Evolutionary conservation across 2,797 vertebrate species (phyloP), one percentile per base, ranked within the genome.

Genomic region (Gymnocypris eckloni): DNA sequence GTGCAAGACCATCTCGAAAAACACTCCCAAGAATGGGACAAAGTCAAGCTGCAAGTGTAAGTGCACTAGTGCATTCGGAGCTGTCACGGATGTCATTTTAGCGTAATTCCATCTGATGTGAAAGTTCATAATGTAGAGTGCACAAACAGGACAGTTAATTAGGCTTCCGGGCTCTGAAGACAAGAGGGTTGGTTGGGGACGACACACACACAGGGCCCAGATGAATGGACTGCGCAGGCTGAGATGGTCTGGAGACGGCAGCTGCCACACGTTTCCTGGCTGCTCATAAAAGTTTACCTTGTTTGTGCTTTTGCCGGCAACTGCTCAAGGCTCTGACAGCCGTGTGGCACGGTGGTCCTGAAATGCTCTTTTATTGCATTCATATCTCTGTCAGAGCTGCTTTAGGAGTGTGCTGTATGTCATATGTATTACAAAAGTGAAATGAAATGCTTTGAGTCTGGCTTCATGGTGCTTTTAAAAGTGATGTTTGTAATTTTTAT

Each of bases 311-410:
- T 84, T 52, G 25, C 70, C 52, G 48, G 81, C 54, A 79, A 54
- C 83, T 81, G 45, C 64, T 80, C 48, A 59, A 70, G 82, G 39
- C 75, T 85, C 37, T 85, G 87, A 83, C 83, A 81, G 82, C 45
- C 9, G 33, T 61, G 84, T 88, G 88, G 61, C 45, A n/a, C 54
- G 37, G 52, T 22, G 61, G 48, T 87, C 56, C 86, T 52, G 67
- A 87, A 88, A 87, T 88, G 41, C 80, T 70, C 82, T 67, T 70
- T 88, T 85, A 87, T 83, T 88, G 71, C 67, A 56, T 87, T 88
- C 86, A 83, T 83, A 87, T 86, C 61, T 79, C 80, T 66, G 52
- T 48, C 54, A 76, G 33, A 79, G 67, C 59, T 70, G 82, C 75
- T 86, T 82, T 66, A 83, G 75, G 61, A 85, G 25, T 9, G 50